These are phyloP conservation scores for Panagrolaimus sp. DNA, from an alignment of 1,140 invertebrate genomes.

Conservation along the genomic window DNA sequence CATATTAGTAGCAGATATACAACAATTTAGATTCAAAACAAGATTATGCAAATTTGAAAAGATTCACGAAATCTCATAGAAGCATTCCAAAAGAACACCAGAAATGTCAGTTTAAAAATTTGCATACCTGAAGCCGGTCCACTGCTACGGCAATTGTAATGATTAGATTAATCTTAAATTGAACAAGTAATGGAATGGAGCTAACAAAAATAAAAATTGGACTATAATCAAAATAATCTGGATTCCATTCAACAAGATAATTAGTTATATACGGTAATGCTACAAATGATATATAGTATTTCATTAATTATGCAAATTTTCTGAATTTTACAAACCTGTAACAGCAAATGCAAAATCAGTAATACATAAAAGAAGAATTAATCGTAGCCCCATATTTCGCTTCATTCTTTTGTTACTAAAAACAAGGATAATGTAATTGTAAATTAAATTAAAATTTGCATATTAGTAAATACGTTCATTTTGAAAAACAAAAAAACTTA, in stretches of 20 bases:
- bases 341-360: constrained; percentile 32
- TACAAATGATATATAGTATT: too few species aligned
- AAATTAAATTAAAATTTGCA: too few species aligned
- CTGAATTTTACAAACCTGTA: constrained; percentile 23
- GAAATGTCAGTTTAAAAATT: too few species aligned
- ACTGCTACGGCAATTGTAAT: constrained; percentile 30
- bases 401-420: constrained; percentile 20
- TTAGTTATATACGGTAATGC: constrained; percentile 36
- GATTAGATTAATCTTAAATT: constrained; percentile 41
- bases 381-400: constrained; percentile 24
- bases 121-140: constrained; percentile 32
- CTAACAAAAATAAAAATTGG: constrained; percentile 34
- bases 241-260: constrained; percentile 32
- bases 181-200: constrained; percentile 26
- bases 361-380: constrained; percentile 26
- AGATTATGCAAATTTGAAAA: too few species aligned
- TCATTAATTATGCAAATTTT: too few species aligned
- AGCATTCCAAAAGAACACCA: too few species aligned
- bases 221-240: constrained; percentile 33
- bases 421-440: background rate
- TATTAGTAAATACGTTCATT: too few species aligned
- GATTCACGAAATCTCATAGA: too few species aligned
- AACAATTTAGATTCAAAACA: too few species aligned
- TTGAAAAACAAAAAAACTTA: background rate
- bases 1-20: too few species aligned